phyloP scores from a whole-genome alignment of 2,113 vertebrate species.

The Hippocampus comes region DNA sequence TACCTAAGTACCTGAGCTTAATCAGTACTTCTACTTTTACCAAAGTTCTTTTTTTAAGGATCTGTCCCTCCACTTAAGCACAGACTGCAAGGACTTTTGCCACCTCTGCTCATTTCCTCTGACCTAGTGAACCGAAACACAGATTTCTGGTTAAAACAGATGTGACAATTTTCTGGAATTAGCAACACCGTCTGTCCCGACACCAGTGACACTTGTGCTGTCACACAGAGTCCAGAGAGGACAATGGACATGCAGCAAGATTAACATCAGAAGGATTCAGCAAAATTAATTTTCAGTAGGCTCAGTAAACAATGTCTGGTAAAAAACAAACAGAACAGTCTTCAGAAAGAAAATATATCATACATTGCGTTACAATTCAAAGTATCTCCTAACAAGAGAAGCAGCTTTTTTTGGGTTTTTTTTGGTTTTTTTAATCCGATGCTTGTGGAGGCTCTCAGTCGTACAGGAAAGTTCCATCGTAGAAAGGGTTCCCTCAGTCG shows the following conservation, averaged over 20 bases:
- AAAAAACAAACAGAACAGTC: not conserved
- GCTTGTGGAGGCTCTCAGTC: no score
- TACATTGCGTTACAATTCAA: not conserved
- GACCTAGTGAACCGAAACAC: not conserved
- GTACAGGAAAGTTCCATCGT: no score
- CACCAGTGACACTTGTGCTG: conserved; percentile 15
- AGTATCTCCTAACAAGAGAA: not conserved
- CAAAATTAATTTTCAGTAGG: not conserved
- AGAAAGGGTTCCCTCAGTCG: no score
- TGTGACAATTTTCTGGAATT: not conserved
- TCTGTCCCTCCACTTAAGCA: no score
- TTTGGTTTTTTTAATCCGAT: no score
- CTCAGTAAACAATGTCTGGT: not conserved
- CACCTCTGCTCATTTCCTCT: no score
- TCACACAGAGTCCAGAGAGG: not conserved
- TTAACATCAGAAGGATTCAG: not conserved
- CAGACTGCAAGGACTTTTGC: no score
- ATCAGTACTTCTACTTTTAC: no score
- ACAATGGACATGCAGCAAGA: conserved; percentile 1
- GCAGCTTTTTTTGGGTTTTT: no score
- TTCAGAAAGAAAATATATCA: not conserved
- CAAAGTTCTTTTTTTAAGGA: no score
- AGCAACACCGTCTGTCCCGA: conserved; percentile 14
- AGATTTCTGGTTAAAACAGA: not conserved
- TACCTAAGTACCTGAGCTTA: no score